Evolutionary conservation across 2,888 invertebrate species (phyloP).

Genomic region (Steinernema hermaphroditum): DNA sequence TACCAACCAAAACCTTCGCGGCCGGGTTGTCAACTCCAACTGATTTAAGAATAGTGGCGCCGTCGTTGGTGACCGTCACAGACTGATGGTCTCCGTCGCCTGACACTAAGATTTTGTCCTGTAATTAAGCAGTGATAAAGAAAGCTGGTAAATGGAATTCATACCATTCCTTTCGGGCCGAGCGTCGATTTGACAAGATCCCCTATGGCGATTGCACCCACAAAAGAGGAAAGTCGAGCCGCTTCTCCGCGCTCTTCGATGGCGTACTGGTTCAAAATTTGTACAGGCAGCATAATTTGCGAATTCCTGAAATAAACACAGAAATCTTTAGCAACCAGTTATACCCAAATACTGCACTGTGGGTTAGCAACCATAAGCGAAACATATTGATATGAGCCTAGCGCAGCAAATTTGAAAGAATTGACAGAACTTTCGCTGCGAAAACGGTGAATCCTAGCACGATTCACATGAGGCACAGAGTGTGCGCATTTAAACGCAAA

Average conservation of each 20-base stretch:
- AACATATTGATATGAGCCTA: no score
- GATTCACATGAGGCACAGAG: no score
- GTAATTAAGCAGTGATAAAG: constrained; percentile 16
- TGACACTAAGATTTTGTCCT: constrained; percentile 72
- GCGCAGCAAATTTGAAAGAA: no score
- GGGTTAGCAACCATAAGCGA: no score
- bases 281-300: constrained; percentile 69
- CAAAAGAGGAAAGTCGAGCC: constrained; percentile 93
- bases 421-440: no score
- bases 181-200: constrained; percentile 96
- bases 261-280: constrained; percentile 90
- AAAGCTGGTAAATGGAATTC: constrained; percentile 35
- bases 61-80: constrained; percentile 97
- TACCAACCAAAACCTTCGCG: constrained; percentile 89
- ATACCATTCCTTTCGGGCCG: constrained; percentile 94
- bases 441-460: no score
- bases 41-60: constrained; percentile 93
- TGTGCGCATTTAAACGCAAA: no score
- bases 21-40: constrained; percentile 98
- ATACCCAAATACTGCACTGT: no score
- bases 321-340: no score
- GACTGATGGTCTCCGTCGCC: constrained; percentile 65
- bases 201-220: constrained; percentile 97
- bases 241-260: constrained; percentile 97
- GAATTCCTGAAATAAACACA: no score